Evolutionary conservation across 1,140 invertebrate species (phyloP).

Genomic region (Brachystomella parvula): DNA sequence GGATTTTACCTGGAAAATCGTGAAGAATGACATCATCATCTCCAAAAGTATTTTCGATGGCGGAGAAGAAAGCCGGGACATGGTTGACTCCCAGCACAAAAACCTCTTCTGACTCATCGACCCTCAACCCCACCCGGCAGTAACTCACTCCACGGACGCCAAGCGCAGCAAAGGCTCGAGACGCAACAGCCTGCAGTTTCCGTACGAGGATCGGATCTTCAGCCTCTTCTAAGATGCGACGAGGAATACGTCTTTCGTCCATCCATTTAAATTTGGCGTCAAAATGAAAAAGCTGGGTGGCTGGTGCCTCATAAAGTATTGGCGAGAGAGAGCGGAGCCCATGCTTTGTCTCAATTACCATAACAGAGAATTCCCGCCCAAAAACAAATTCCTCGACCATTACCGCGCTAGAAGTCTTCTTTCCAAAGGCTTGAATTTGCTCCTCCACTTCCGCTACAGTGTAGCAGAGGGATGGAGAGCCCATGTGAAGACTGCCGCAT

Average conservation of each 20-base stretch:
- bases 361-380: neutral
- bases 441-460: neutral
- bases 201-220: neutral
- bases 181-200: neutral
- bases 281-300: neutral
- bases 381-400: constrained; percentile 9
- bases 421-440: neutral
- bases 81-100: neutral
- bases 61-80: neutral
- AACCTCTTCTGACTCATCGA: neutral
- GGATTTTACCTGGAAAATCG: neutral
- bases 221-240: neutral
- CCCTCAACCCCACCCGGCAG: neutral
- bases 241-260: neutral
- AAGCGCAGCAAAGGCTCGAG: neutral
- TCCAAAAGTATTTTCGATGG: neutral
- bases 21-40: neutral
- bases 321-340: neutral
- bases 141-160: neutral
- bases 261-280: neutral
- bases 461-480: neutral
- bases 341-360: neutral
- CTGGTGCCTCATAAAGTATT: neutral
- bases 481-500: neutral
- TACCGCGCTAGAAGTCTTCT: neutral